A percentile compares a stretch with the other conserved stretches of the same genome.
These are phyloP conservation scores for Emydoidea blandingii DNA, from an alignment of 2,797 vertebrate genomes.

Conservation along the genomic window DNA sequence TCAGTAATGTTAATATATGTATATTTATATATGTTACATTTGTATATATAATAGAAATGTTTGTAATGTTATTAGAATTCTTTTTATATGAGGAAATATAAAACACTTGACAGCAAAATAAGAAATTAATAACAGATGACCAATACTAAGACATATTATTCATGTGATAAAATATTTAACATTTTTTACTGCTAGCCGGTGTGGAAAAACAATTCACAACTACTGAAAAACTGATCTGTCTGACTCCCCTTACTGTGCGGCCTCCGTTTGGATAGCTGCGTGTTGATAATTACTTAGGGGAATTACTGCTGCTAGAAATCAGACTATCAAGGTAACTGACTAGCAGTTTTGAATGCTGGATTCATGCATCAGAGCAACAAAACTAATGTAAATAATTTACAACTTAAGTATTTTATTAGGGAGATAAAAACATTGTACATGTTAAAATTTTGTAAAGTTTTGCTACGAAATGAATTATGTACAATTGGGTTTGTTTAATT, in stretches of 20 bases:
- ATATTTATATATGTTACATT: not conserved
- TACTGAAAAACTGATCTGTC: rapidly evolving
- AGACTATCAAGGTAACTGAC: not conserved
- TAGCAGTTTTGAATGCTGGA: not conserved
- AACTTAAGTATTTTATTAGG: not conserved
- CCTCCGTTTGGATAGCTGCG: not conserved
- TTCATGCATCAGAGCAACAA: not conserved
- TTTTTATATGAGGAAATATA: not conserved
- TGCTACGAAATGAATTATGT: not conserved
- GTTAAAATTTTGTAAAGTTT: not conserved
- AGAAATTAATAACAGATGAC: not conserved
- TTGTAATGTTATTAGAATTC: not conserved
- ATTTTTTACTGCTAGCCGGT: rapidly evolving
- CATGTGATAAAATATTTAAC: not conserved
- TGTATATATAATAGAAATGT: not conserved
- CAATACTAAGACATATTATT: not conserved
- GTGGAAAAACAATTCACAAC: rapidly evolving
- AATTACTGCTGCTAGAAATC: not conserved
- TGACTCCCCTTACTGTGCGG: rapidly evolving
- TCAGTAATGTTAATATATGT: not conserved
- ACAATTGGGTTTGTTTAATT: not conserved
- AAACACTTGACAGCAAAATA: rapidly evolving
- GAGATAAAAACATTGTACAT: not conserved
- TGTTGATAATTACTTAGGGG: rapidly evolving
- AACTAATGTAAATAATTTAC: not conserved